phyloP scores from a whole-genome alignment of 2,797 vertebrate species.

The Diceros bicornis region DNA sequence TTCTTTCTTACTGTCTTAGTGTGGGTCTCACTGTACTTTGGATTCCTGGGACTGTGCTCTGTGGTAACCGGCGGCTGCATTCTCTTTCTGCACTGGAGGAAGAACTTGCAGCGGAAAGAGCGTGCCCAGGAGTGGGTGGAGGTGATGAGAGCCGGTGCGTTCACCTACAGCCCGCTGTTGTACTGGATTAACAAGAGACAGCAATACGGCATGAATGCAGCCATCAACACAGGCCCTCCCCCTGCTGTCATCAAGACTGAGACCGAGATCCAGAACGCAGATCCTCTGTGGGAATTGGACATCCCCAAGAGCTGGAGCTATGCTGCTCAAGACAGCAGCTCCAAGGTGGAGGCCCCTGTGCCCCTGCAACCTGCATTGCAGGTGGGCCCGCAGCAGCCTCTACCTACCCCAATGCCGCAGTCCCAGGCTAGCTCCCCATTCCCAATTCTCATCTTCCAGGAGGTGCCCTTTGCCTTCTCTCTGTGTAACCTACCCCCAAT shows the following conservation, averaged over 20 bases:
- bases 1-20: constrained; percentile 74
- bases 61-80: constrained; percentile 76
- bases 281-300: constrained; percentile 43
- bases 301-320: not conserved
- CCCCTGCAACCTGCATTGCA: not conserved
- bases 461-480: constrained; percentile 71
- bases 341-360: not conserved
- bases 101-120: constrained; percentile 77
- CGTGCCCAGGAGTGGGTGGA: constrained; percentile 83
- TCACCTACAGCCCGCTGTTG: constrained; percentile 83
- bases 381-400: not conserved
- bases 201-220: constrained; percentile 65
- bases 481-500: constrained; percentile 81
- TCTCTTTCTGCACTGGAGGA: constrained; percentile 86
- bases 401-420: not conserved
- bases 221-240: constrained; percentile 59
- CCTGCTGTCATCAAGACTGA: not conserved
- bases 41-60: constrained; percentile 84
- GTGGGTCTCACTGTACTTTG: constrained; percentile 82
- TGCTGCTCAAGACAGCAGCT: not conserved
- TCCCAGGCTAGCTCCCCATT: constrained; percentile 36
- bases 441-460: constrained; percentile 79
- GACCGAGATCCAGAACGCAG: constrained; percentile 53
- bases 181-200: constrained; percentile 82
- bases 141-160: constrained; percentile 71